Conservation (phyloP, 2,113 vertebrate genomes). For the Rhadina sibilatrix region DNA sequence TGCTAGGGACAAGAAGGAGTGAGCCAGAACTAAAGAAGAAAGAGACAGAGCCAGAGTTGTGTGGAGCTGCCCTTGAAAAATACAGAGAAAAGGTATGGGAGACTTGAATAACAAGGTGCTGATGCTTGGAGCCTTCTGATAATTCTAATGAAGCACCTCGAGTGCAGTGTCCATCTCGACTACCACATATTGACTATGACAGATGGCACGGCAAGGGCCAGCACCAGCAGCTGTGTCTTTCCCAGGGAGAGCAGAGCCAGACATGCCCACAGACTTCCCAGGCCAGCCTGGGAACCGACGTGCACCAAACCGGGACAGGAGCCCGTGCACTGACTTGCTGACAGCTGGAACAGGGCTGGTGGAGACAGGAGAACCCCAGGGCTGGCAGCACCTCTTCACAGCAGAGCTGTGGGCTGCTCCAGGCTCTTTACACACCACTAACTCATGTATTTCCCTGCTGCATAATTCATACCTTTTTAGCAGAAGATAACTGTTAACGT, state of each 20-base stretch:
- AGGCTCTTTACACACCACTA: not conserved
- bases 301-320: not conserved
- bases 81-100: no score
- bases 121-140: no score
- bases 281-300: not conserved
- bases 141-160: no score
- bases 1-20: no score
- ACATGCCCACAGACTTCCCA: not conserved
- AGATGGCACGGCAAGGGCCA: rapidly evolving
- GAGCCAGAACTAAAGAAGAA: no score
- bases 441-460: not conserved
- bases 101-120: no score
- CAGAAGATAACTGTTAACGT: not conserved
- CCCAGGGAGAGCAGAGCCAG: not conserved
- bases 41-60: no score
- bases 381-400: not conserved
- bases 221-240: not conserved
- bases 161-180: no score
- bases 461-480: slow-evolving; percentile 13
- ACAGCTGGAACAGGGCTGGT: not conserved
- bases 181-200: no score
- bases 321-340: rapidly evolving
- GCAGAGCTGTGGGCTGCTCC: not conserved
- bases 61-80: no score
- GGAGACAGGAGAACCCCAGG: not conserved